Evolutionary conservation across 2,797 vertebrate genomes (phyloP).

Genomic region (Neoniphon sammara): DNA sequence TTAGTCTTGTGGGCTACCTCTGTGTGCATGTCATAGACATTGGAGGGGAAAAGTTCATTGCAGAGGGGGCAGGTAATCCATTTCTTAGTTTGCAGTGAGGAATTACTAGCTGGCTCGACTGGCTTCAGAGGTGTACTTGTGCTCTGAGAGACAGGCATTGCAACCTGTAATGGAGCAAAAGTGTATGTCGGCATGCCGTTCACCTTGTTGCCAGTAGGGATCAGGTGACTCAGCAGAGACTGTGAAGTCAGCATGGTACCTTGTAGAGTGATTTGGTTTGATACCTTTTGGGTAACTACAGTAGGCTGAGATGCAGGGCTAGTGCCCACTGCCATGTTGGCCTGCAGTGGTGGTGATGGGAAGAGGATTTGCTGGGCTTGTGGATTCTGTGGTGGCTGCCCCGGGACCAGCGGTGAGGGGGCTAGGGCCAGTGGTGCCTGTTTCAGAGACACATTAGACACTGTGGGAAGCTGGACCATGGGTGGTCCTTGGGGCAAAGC

Average conservation of each 20-base stretch:
- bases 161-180: slow-evolving; percentile 88
- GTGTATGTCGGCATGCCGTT: slow-evolving; percentile 97
- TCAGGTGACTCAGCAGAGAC: slow-evolving; percentile 91
- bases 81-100: slow-evolving; percentile 88
- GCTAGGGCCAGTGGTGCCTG: slow-evolving; percentile 70
- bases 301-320: slow-evolving; percentile 82
- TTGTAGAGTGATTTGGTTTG: slow-evolving; percentile 84
- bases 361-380: slow-evolving; percentile 80
- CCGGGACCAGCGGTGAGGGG: slow-evolving; percentile 41
- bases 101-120: slow-evolving; percentile 71
- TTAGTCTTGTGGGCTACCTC: slow-evolving; percentile 91
- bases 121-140: slow-evolving; percentile 79
- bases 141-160: slow-evolving; percentile 84
- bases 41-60: slow-evolving; percentile 95
- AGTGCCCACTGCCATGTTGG: slow-evolving; percentile 74
- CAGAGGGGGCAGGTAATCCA: slow-evolving; percentile 98
- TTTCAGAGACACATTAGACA: slow-evolving; percentile 74
- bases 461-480: slow-evolving; percentile 70
- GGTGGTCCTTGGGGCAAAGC: slow-evolving; percentile 69
- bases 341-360: slow-evolving; percentile 76
- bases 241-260: slow-evolving; percentile 89
- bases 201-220: slow-evolving; percentile 93
- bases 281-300: slow-evolving; percentile 75
- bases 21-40: slow-evolving; percentile 93
- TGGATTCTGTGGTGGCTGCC: slow-evolving; percentile 69